phyloP scores from a whole-genome alignment of 2,888 invertebrate species.

The Cantharis nigra region DNA sequence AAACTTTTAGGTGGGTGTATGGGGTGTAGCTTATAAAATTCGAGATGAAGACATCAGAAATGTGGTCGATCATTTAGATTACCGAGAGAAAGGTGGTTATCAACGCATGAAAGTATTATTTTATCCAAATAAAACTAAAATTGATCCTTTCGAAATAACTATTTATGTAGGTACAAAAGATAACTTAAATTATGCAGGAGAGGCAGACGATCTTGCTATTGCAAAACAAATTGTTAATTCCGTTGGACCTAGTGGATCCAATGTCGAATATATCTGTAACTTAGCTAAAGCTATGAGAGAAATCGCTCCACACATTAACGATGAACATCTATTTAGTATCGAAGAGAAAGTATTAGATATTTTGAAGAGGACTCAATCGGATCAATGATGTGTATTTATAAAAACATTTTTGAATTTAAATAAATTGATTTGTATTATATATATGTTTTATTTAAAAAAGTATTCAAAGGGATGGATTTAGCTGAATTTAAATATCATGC shows the following conservation, averaged over 20 bases:
- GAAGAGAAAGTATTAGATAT: constrained; percentile 64
- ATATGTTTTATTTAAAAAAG: background rate
- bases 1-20: constrained; percentile 66
- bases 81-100: constrained; percentile 93
- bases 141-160: constrained; percentile 68
- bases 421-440: background rate
- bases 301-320: constrained; percentile 72
- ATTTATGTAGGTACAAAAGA: constrained; percentile 82
- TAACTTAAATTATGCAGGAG: constrained; percentile 74
- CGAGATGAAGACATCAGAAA: constrained; percentile 66
- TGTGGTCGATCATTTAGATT: constrained; percentile 84
- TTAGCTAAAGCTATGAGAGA: constrained; percentile 78
- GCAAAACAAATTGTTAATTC: constrained; percentile 77
- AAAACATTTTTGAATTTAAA: background rate
- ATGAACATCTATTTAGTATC: constrained; percentile 76
- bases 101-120: constrained; percentile 72
- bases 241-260: constrained; percentile 85
- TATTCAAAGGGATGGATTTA: too few relatives aligned
- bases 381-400: background rate
- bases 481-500: too few relatives aligned
- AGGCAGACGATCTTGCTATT: constrained; percentile 75
- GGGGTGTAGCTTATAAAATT: constrained; percentile 93
- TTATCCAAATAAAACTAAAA: constrained; percentile 61
- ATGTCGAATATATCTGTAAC: constrained; percentile 89
- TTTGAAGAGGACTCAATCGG: background rate